Percentiles rank a stretch among this genome's conserved stretches.
phyloP scores from a whole-genome alignment of 2,113 vertebrate genomes.

The Microcebus murinus region DNA sequence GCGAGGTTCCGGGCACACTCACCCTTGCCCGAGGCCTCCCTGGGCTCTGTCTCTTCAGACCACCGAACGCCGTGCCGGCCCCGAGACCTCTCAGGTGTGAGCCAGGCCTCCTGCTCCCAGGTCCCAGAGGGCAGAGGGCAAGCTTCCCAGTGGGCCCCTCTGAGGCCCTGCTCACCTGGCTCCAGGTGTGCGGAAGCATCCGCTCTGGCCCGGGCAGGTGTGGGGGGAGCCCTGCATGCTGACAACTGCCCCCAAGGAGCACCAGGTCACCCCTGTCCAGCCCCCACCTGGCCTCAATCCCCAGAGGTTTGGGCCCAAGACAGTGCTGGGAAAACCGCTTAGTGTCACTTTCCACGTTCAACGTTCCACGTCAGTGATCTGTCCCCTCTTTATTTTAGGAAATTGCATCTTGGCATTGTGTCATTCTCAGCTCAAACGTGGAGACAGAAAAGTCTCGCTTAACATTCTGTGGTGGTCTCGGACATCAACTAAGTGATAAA shows the following conservation, averaged over 20 bases:
- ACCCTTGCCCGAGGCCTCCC: fast-evolving
- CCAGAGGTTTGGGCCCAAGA: fast-evolving
- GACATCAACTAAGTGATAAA: not conserved
- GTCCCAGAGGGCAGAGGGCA: not conserved
- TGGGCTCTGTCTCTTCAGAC: not conserved
- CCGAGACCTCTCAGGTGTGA: not conserved
- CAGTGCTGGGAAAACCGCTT: fast-evolving
- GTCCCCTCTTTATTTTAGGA: not conserved
- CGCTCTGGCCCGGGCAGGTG: too few species aligned
- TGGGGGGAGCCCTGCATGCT: fast-evolving
- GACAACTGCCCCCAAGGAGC: fast-evolving
- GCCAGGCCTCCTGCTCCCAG: not conserved
- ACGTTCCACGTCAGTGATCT: fast-evolving
- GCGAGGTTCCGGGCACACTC: fast-evolving
- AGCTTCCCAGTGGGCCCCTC: fast-evolving
- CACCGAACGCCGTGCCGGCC: too few species aligned
- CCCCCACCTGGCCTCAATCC: not conserved
- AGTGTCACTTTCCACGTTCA: fast-evolving
- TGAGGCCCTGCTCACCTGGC: not conserved
- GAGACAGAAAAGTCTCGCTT: not conserved
- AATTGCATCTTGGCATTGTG: fast-evolving
- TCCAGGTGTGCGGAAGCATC: not conserved
- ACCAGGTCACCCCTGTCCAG: fast-evolving
- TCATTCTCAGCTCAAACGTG: not conserved
- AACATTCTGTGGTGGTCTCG: fast-evolving